Evolutionary conservation across 2,113 vertebrate genomes (phyloP).

Genomic region (Carollia perspicillata): DNA sequence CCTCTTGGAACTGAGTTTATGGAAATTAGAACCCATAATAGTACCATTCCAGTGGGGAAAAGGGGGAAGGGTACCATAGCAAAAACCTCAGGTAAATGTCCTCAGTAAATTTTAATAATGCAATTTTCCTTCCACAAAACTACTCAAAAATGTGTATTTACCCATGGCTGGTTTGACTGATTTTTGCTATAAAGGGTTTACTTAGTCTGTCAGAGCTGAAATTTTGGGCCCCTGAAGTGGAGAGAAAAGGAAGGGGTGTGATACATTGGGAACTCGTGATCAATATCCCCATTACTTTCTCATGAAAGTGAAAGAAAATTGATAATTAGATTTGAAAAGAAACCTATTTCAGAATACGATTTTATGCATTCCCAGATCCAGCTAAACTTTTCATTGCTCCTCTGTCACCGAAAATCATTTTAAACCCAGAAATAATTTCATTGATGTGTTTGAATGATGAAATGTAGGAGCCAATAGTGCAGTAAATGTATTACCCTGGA

Average conservation of each 20-base stretch:
- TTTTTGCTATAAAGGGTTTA: background rate
- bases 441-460: slow-evolving; percentile 47
- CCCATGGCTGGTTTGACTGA: background rate
- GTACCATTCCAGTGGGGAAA: background rate
- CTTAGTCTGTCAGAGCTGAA: background rate
- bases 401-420: slow-evolving; percentile 54
- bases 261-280: background rate
- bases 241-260: background rate
- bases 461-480: slow-evolving; percentile 39
- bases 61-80: rapidly evolving
- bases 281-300: slow-evolving; percentile 58
- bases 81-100: background rate
- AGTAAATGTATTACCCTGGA: slow-evolving; percentile 51
- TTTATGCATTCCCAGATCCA: slow-evolving; percentile 48
- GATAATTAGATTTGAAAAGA: slow-evolving; percentile 62
- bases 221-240: background rate
- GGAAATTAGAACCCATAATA: background rate
- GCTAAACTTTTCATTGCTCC: slow-evolving; percentile 57
- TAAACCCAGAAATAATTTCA: slow-evolving; percentile 63
- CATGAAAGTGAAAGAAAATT: slow-evolving; percentile 60
- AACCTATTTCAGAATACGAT: slow-evolving; percentile 52
- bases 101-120: background rate
- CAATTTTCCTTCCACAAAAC: background rate
- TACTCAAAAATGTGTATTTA: background rate
- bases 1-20: background rate